Base-by-base conservation (phyloP, 2,888 invertebrate species). In the Zootermopsis nevadensis region DNA sequence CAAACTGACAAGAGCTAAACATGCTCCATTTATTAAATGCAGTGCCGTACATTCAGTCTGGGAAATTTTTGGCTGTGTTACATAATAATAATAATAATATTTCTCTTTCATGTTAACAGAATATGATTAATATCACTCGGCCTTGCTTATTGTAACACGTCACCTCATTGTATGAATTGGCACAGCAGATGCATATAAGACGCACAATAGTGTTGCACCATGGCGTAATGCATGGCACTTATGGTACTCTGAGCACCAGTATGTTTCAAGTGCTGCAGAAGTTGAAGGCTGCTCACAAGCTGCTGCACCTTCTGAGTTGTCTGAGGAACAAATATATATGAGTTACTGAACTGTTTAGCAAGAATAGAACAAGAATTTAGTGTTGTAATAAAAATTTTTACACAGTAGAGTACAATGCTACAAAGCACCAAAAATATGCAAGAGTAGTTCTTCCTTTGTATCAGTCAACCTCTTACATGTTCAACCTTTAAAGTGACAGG, bases 181-280 rank as follows among this genome's bases (percentile, higher is more conserved):
- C 83, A 97, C 93, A 33, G 94, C 90, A 19, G 95, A 92, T 19
- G 93, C 91, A 87, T 95, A 97, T 0, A 97, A 90, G 15, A 94
- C 92, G 88, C 95, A 96, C 85, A 96, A 91, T 83, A 96, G 90
- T 86, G 95, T 92, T 85, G 93, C 92, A 15, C 91, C 91, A 2
- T 91, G 91, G 87, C 93, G 93, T 31, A 94, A 91, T 0, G 95
- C 95, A 87, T 96, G 95, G 87, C 96, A 96, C 89, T 97, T 97
- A 89, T 96, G 95, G 88, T 95, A 96, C 87, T 97, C 96, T 0
- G 96, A 95, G 88, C 94, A 94, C 94, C 96, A 95, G 88, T 96
- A 96, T 0, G 94, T 94, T 89, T 96, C 95, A 31, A 88, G 87
- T 85, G 91, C 89, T 85, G 89, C 89, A 0, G n/a, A 66, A 8